Conservation (phyloP, 1,140 invertebrate genomes). For the Cylas formicarius region DNA sequence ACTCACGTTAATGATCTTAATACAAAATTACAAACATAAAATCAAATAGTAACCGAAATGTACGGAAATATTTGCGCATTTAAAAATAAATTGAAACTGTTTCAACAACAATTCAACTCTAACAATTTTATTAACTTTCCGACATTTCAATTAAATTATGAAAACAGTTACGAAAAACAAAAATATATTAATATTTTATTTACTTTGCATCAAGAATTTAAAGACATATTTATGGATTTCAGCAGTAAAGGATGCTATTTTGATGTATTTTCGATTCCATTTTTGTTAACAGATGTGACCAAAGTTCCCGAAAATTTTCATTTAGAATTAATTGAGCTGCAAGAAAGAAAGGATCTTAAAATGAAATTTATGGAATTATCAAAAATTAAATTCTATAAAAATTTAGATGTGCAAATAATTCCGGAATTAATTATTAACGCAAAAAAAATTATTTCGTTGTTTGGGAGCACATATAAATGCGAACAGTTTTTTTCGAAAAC, state of each 20-base stretch:
- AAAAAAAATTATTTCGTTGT: too few relatives aligned
- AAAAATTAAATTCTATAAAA: background rate
- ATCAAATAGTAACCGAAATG: background rate
- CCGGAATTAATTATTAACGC: too few relatives aligned
- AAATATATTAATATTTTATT: background rate
- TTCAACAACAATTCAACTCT: background rate
- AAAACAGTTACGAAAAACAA: background rate
- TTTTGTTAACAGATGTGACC: background rate
- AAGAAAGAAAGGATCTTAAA: background rate
- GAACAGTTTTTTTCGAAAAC: too few relatives aligned
- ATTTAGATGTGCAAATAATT: too few relatives aligned
- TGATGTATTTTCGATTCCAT: background rate
- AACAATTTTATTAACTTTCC: background rate
- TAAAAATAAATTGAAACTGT: background rate
- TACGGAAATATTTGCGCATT: background rate
- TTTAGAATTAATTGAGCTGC: background rate
- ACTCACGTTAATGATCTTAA: background rate
- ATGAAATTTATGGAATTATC: background rate
- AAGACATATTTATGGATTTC: background rate
- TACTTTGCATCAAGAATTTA: background rate
- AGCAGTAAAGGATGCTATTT: background rate
- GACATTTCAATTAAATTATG: background rate
- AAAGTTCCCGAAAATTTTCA: background rate
- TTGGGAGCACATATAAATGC: too few relatives aligned
- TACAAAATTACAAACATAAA: background rate